These are phyloP conservation scores for Axis porcinus DNA, from an alignment of 2,113 vertebrate genomes.

Conservation along the genomic window DNA sequence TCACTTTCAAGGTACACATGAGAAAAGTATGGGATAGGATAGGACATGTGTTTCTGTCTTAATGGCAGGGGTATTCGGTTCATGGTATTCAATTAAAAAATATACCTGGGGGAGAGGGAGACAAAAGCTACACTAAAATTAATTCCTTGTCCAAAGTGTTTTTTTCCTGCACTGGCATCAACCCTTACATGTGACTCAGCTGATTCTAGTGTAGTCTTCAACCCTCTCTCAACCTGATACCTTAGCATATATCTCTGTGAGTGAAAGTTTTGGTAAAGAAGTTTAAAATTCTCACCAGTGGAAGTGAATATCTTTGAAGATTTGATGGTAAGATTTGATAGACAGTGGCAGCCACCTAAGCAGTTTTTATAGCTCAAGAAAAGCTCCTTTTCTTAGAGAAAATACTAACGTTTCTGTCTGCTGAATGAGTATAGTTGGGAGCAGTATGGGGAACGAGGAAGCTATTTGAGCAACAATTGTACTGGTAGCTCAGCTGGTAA, in stretches of 20 bases:
- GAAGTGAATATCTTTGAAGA: background rate
- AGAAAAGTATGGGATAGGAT: fast-evolving
- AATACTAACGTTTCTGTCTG: background rate
- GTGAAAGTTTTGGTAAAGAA: background rate
- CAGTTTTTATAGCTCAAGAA: background rate
- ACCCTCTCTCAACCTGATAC: background rate
- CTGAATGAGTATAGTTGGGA: background rate
- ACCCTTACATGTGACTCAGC: background rate
- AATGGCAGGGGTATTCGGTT: background rate
- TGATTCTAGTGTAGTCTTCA: background rate
- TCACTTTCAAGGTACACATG: background rate
- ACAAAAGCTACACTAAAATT: background rate
- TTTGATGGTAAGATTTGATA: background rate
- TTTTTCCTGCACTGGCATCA: background rate
- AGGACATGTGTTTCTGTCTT: background rate
- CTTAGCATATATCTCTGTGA: background rate
- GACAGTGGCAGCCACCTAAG: background rate
- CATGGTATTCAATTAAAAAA: background rate
- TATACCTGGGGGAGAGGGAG: background rate
- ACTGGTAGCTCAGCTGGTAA: background rate
- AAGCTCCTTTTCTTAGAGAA: background rate
- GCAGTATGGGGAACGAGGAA: background rate
- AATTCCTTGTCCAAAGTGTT: background rate
- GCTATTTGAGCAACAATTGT: background rate
- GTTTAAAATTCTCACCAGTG: background rate